A percentile compares a stretch with the other conserved stretches of the same genome.
These are phyloP conservation scores for Rhyacophila brunnea DNA, from an alignment of 1,140 invertebrate genomes.

Conservation along the genomic window DNA sequence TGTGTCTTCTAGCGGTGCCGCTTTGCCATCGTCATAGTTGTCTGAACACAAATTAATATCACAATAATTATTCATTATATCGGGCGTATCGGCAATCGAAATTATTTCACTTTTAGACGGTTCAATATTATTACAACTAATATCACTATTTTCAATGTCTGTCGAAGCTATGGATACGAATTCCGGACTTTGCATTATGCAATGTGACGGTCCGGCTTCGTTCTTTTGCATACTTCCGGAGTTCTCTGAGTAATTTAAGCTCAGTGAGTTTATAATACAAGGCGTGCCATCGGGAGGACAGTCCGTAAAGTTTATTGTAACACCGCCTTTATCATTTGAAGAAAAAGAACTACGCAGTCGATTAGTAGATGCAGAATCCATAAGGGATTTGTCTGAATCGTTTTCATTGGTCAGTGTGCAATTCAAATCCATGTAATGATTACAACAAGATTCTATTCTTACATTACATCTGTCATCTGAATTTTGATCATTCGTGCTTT, in stretches of 20 bases:
- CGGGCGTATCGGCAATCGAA: too few relatives aligned
- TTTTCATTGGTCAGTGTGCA: slow-evolving; percentile 39
- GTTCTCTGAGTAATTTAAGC: slow-evolving; percentile 24
- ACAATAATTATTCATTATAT: slow-evolving; percentile 8
- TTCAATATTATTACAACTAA: slow-evolving; percentile 26
- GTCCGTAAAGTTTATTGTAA: slow-evolving; percentile 47
- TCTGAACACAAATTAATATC: slow-evolving; percentile 31
- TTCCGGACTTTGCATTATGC: slow-evolving; percentile 42
- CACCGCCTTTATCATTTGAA: slow-evolving; percentile 36
- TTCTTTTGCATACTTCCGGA: slow-evolving; percentile 38
- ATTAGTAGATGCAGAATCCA: slow-evolving; percentile 32
- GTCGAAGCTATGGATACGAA: slow-evolving; percentile 33
- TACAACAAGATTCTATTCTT: slow-evolving; percentile 41
- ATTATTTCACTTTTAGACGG: neutral
- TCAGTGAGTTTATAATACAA: slow-evolving; percentile 16
- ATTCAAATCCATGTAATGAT: slow-evolving; percentile 48
- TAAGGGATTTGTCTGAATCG: slow-evolving; percentile 8
- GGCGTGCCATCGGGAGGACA: slow-evolving; percentile 38
- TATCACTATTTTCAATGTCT: slow-evolving; percentile 26
- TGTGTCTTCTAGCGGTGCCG: too few relatives aligned
- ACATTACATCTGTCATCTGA: neutral
- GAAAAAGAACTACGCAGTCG: slow-evolving; percentile 46
- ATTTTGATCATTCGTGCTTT: slow-evolving; percentile 5
- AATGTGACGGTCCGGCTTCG: slow-evolving; percentile 45
- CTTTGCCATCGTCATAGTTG: slow-evolving; percentile 1